phyloP scores from a whole-genome alignment of 1,140 invertebrate genomes.

The Rhizoglyphus robini region DNA sequence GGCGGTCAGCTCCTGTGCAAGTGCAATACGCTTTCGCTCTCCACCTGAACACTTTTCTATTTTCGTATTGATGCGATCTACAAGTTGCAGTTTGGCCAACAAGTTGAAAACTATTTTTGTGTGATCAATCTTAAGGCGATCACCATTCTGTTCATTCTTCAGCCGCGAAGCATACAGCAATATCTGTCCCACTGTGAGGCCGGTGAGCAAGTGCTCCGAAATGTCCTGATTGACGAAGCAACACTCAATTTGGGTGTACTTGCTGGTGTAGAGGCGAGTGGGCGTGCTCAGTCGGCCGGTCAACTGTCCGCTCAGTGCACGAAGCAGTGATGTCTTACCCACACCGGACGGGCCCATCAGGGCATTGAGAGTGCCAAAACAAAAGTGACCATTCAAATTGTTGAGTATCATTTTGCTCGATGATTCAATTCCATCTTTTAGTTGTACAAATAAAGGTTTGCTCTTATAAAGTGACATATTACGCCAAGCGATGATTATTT shows the following conservation, averaged over 20 bases:
- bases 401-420: not conserved
- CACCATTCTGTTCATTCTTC: slow-evolving; percentile 41
- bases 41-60: no score
- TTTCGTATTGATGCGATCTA: no score
- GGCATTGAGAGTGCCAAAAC: slow-evolving; percentile 32
- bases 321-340: slow-evolving; percentile 38
- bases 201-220: not conserved
- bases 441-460: not conserved
- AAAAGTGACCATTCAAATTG: not conserved
- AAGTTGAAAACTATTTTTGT: no score
- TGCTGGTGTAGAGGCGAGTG: not conserved
- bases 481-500: not conserved
- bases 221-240: slow-evolving; percentile 15
- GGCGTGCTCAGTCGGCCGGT: not conserved
- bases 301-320: slow-evolving; percentile 23
- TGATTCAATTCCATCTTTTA: no score
- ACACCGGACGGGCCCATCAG: slow-evolving; percentile 47
- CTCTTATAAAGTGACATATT: not conserved
- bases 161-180: slow-evolving; percentile 71
- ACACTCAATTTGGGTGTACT: not conserved
- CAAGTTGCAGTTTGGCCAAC: no score
- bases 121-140: not conserved
- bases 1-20: no score
- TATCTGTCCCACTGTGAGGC: not conserved
- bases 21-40: no score